Evolutionary conservation across 2,797 vertebrate genomes (phyloP), one percentile per base, ranked within the genome.

Genomic region (Zenarchopterus dispar): DNA sequence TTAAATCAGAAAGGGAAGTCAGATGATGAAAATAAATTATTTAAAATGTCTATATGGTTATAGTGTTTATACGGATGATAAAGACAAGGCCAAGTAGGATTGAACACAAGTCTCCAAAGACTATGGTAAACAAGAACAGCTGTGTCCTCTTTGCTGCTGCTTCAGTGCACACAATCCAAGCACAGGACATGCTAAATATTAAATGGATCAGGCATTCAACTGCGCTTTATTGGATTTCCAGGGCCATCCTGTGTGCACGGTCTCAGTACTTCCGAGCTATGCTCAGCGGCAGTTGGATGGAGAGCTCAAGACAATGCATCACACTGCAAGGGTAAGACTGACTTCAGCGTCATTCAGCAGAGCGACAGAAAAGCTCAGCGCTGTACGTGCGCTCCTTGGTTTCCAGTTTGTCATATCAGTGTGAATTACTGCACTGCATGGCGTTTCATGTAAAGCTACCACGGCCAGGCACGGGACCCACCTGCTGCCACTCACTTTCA

Each of bases 191-290:
- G 48, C 33, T 36, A 84, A 79, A 51, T 8, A 13, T 18, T 46
- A 62, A 46, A 59, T 64, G 63, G 47, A 39, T 82, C 64, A 84
- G 67, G 78, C 47, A 59, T 56, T 53, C 51, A n/a, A 2, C 60
- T 71, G 50, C 77, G 61, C 33, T 81, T 77, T 85, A 42, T 48
- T 74, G 67, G 74, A 39, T 87, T 88, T 84, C 76, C 72, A 97
- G 97, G 94, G 96, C 96, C 49, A 93, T 99, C 87, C 93, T 99
- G 84, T 97, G 96, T 78, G 96, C 95, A 24, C 95, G 97, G 70
- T 97, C 96, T n/a, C 92, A 93, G 93, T 98, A 99, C 80, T 98
- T 99, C 89, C 86, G 94, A 81, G 96, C 97, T 53, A 98, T 99
- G 96, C 91, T 98, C 88, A 96, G 95, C 79, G 97, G 96, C 75